Percentiles rank a stretch among this genome's conserved stretches.
Evolutionary conservation across 1,140 invertebrate genomes (phyloP).

Genomic region (Branchinecta lynchi): DNA sequence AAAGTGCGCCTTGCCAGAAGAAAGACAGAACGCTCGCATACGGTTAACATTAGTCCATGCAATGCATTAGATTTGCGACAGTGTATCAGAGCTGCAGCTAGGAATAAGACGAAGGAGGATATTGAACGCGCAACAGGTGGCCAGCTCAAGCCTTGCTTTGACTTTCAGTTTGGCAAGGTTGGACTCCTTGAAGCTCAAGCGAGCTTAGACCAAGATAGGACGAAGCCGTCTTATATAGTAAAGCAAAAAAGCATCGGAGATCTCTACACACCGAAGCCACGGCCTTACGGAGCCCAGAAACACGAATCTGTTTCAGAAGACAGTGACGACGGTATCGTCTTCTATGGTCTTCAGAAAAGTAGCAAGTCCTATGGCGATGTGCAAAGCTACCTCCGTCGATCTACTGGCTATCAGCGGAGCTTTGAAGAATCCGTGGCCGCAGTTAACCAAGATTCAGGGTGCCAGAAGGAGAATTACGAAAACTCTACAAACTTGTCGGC

Average conservation of each 20-base stretch:
- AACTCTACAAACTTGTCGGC: too few species aligned
- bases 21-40: slow-evolving; percentile 46
- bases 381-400: neutral
- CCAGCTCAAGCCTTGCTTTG: slow-evolving; percentile 11
- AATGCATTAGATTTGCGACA: slow-evolving; percentile 17
- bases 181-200: slow-evolving; percentile 19
- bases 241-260: slow-evolving; percentile 22
- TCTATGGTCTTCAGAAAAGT: slow-evolving; percentile 2
- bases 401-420: neutral
- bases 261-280: slow-evolving; percentile 20
- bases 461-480: neutral
- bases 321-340: neutral
- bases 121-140: slow-evolving; percentile 12
- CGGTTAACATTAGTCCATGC: slow-evolving; percentile 40
- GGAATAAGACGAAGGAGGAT: slow-evolving; percentile 15
- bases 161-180: slow-evolving; percentile 13
- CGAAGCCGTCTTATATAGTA: neutral
- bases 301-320: neutral
- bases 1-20: slow-evolving; percentile 29
- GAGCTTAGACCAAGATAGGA: neutral
- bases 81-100: slow-evolving; percentile 16
- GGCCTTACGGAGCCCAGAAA: slow-evolving; percentile 16
- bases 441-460: neutral
- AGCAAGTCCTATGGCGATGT: neutral
- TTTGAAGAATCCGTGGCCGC: neutral